Evolutionary conservation across 1,140 invertebrate genomes (phyloP), one percentile per base, ranked within the genome.

Genomic region (Drosophila cardini): DNA sequence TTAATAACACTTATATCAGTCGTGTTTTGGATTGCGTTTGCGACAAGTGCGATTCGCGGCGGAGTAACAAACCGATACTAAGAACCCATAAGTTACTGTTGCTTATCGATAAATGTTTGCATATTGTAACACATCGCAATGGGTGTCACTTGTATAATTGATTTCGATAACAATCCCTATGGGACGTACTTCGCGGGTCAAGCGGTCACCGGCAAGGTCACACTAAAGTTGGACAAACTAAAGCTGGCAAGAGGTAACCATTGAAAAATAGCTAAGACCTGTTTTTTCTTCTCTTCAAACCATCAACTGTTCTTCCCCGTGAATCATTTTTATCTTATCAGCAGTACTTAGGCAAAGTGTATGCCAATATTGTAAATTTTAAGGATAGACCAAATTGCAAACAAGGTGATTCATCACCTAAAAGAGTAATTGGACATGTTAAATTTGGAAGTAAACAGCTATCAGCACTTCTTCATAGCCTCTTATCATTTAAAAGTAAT

Each of bases 151-250:
- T 90, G 90, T 61, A 67, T 76, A 56, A 91, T 91, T 63, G 73
- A 89, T 1, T 93, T 94, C 57, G 93, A 91, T 76, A 79, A 93
- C 68, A 94, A 93, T 85, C 91, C 92, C 4, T 84, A 91, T 16
- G 90, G 80, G 26, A 92, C 93, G 2, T 94, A 93, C 73, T 94
- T 93, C 79, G 92, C 92, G 42, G 94, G 94, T 9, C 92, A 94
- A 84, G 91, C 87, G 8, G 69, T 94, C 1, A 91, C 91, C 26
- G 94, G 94, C 13, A 82, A 83, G 60, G 90, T 94, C 9, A 84
- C 93, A 6, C 40, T 94, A 5, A 84, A 84, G 9, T 62, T 92
- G 46, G 92, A 93, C 62, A 92, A 92, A 52, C 75, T 90, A 1
- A 94, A 93, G 68, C 87, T 93, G 85, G 92, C 93, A 1, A 76